Conservation (phyloP, 2,797 vertebrate species). For the Pristis pectinata region DNA sequence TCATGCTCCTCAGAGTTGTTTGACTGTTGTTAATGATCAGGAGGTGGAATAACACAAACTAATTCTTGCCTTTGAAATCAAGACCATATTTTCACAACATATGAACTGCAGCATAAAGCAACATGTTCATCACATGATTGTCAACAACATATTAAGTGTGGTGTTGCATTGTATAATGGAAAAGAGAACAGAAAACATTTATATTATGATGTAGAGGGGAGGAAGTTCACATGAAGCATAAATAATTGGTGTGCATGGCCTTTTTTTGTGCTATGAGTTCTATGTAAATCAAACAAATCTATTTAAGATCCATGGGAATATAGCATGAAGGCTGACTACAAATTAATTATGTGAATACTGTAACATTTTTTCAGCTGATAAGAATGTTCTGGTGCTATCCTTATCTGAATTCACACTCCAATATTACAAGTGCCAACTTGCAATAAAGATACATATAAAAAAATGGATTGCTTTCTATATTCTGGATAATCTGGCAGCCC, state of each 20-base stretch:
- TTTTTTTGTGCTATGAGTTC: background rate
- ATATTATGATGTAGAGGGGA: background rate
- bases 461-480: background rate
- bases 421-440: background rate
- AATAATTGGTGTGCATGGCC: background rate
- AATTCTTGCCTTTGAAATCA: conserved; percentile 14
- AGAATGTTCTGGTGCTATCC: background rate
- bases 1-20: background rate
- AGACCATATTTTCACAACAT: background rate
- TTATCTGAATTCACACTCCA: background rate
- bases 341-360: background rate
- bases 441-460: background rate
- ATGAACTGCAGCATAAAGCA: background rate
- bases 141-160: background rate
- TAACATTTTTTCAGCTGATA: background rate
- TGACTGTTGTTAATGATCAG: conserved; percentile 6
- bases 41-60: background rate
- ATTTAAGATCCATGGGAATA: background rate
- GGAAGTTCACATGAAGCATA: background rate
- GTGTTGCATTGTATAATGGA: background rate
- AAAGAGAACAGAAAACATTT: background rate
- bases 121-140: background rate
- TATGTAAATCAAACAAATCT: background rate
- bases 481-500: background rate
- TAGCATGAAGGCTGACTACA: background rate